A percentile compares a stretch with the other conserved stretches of the same genome.
These are phyloP conservation scores for Nesometra sesokonis DNA, from an alignment of 35 echinoderm and acorn worm genomes.

Conservation along the genomic window DNA sequence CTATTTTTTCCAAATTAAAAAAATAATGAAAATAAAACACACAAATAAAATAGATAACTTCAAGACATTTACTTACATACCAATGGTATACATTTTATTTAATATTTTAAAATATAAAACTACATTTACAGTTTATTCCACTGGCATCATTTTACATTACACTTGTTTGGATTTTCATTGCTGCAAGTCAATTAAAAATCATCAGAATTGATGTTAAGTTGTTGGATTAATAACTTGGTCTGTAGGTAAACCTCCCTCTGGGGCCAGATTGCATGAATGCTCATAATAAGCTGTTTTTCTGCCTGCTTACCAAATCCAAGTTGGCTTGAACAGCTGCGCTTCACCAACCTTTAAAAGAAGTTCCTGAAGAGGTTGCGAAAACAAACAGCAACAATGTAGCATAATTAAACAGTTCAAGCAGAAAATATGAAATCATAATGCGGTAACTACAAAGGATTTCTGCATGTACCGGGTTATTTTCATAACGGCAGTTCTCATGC, in stretches of 20 bases:
- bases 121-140: too few species aligned
- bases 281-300: not conserved
- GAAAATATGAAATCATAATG: not conserved
- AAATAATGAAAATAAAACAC: too few species aligned
- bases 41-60: too few species aligned
- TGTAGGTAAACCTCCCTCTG: not conserved
- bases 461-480: not conserved
- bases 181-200: too few species aligned
- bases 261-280: not conserved
- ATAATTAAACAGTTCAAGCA: not conserved
- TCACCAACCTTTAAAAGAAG: not conserved
- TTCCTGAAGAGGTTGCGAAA: not conserved
- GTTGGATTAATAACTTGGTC: too few species aligned
- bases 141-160: too few species aligned
- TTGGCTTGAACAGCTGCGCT: not conserved
- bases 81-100: too few species aligned
- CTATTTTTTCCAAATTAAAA: too few species aligned
- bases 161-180: too few species aligned
- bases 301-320: not conserved
- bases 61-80: too few species aligned
- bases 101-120: too few species aligned
- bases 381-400: not conserved
- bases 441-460: not conserved
- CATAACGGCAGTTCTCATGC: not conserved
- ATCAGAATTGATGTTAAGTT: too few species aligned